These are phyloP conservation scores for Etia nguti DNA, from an alignment of 2,113 vertebrate species.

Conservation along the genomic window DNA sequence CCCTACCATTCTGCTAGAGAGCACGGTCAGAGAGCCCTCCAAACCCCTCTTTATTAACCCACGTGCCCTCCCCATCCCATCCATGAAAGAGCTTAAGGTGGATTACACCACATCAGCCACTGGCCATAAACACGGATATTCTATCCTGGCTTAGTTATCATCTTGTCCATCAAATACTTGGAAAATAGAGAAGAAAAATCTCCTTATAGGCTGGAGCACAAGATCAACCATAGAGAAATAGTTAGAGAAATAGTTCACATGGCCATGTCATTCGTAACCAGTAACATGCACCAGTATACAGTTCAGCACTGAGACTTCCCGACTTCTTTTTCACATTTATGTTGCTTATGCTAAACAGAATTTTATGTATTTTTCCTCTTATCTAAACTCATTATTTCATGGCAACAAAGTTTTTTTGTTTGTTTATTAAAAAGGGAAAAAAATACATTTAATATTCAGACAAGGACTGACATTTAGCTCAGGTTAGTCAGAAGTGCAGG, in stretches of 20 bases:
- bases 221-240: neutral
- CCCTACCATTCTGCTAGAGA: neutral
- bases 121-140: slow-evolving; percentile 46
- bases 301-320: neutral
- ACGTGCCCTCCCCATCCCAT: neutral
- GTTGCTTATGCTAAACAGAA: neutral
- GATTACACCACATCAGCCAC: slow-evolving; percentile 60
- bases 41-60: neutral
- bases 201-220: slow-evolving; percentile 6
- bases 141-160: slow-evolving; percentile 42
- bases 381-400: neutral
- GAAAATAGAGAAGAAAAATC: slow-evolving; percentile 24
- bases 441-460: neutral
- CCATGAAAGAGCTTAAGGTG: slow-evolving; percentile 51
- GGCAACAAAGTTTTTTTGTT: neutral
- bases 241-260: neutral
- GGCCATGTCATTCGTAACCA: neutral
- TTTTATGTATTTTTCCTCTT: neutral
- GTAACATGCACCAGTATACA: neutral
- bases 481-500: neutral
- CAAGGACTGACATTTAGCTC: neutral
- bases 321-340: neutral
- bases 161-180: slow-evolving; percentile 31
- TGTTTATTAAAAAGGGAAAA: neutral
- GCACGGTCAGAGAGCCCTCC: neutral